Evolutionary conservation across 2,888 invertebrate genomes (phyloP), one percentile per base, ranked within the genome.

Genomic region (Dioctria rufipes): DNA sequence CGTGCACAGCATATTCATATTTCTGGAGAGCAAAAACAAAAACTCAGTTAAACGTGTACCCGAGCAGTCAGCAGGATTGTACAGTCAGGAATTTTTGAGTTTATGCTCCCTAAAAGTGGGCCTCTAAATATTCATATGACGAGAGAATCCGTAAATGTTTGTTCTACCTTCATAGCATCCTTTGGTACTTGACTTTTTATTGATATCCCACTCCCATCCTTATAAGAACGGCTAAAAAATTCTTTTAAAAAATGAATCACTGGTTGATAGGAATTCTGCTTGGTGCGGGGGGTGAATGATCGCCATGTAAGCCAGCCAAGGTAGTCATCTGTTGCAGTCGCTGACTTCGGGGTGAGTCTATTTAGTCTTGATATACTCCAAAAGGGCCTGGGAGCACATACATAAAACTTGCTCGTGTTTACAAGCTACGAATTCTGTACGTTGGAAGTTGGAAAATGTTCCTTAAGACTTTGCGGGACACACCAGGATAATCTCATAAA

Each of bases 321-420:
- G 8, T 11, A 49, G 46, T 40, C 73, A 73, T 73, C 73, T 60
- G 54, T 73, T 60, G 73, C 58, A 73, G 39, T 9, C 51, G 43
- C 51, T 46, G 8, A 39, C 40, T 73, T 25, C 25, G 25, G 25
- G 25, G 25, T 25, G 73, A 5, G 40, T 40, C 60, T 54, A 42
- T 73, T 25, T n/a, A 54, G 11, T 2, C n/a, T 61, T 37, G 13
- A 60, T 40, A 13, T 25, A 54, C 54, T 60, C 54, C 2, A 73
- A n/a, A 5, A 25, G 25, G 9, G 54, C 54, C 54, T 8, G 25
- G 25, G 2, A 25, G 25, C 25, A 2, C 25, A 25, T 54, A 40
- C 58, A 73, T 58, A 42, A 73, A 40, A 58, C 60, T 73, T 60
- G 42, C 51, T 25, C 60, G n/a, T 73, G 73, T 73, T 73, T 73